A percentile compares a stretch with the other conserved stretches of the same genome.
Conservation (phyloP, 2,113 vertebrate species). For the Salminus brasiliensis region DNA sequence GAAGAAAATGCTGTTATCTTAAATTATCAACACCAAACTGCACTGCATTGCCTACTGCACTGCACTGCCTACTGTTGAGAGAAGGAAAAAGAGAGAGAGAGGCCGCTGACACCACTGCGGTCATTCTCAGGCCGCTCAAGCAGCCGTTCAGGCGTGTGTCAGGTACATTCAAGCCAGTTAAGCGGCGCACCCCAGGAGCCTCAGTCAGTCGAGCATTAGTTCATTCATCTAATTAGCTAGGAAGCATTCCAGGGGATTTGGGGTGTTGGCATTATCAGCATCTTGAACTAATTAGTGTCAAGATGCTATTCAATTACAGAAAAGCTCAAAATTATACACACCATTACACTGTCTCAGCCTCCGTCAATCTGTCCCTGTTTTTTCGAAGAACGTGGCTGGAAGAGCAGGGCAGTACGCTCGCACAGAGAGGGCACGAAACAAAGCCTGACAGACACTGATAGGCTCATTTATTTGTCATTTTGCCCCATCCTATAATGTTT, state of each 20-base stretch:
- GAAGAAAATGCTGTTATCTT: too few relatives aligned
- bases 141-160: constrained; percentile 29
- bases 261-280: constrained; percentile 63
- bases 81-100: not conserved
- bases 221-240: constrained; percentile 67
- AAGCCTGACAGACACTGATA: too few relatives aligned
- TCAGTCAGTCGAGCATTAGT: constrained; percentile 61
- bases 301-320: constrained; percentile 68
- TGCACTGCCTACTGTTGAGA: too few relatives aligned
- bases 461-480: too few relatives aligned
- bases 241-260: constrained; percentile 59
- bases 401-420: not conserved
- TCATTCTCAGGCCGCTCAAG: not conserved
- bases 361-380: constrained; percentile 1
- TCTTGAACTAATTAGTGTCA: constrained; percentile 71
- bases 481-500: too few relatives aligned
- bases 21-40: too few relatives aligned
- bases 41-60: too few relatives aligned
- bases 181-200: constrained; percentile 19
- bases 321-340: constrained; percentile 69
- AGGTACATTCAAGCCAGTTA: constrained; percentile 31
- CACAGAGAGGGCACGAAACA: not conserved
- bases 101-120: not conserved
- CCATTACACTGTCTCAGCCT: constrained; percentile 63
- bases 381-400: not conserved